Conservation (phyloP, 2,888 invertebrate species). For the Barypeithes pellucidus region DNA sequence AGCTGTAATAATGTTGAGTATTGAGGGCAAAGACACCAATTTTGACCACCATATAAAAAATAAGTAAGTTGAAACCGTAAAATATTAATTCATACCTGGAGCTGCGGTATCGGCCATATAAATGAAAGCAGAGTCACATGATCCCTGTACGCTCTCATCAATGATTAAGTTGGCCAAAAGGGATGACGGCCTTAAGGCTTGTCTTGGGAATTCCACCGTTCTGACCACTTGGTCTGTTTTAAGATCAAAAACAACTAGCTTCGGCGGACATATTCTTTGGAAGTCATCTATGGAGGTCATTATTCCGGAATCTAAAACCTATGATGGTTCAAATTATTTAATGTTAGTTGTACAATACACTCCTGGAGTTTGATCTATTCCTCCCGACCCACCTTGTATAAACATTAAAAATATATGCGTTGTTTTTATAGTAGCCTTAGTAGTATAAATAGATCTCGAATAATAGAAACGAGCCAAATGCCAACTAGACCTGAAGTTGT, state of each 20-base stretch:
- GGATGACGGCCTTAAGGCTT: slow-evolving; percentile 82
- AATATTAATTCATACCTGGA: slow-evolving; percentile 74
- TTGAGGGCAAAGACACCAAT: too few relatives aligned
- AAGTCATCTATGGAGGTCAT: slow-evolving; percentile 82
- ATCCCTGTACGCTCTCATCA: slow-evolving; percentile 79
- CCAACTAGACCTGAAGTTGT: too few relatives aligned
- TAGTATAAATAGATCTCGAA: too few relatives aligned
- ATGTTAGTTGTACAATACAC: too few relatives aligned
- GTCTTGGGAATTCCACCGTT: slow-evolving; percentile 82
- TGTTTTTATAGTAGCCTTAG: too few relatives aligned
- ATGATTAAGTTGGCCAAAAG: slow-evolving; percentile 86
- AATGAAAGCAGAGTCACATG: slow-evolving; percentile 84
- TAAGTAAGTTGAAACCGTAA: background rate
- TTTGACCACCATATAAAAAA: too few relatives aligned
- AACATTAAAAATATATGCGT: too few relatives aligned
- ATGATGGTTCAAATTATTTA: slow-evolving; percentile 67
- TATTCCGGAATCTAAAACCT: slow-evolving; percentile 87
- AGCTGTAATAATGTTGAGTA: slow-evolving; percentile 64
- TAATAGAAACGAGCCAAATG: too few relatives aligned
- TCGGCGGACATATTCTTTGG: slow-evolving; percentile 81
- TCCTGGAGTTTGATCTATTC: too few relatives aligned
- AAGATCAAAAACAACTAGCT: slow-evolving; percentile 86
- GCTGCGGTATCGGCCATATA: slow-evolving; percentile 89
- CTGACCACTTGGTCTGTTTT: slow-evolving; percentile 80
- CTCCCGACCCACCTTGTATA: too few relatives aligned